Base-by-base conservation (phyloP, 2,797 vertebrate genomes). In the Lutjanus campechanus region DNA sequence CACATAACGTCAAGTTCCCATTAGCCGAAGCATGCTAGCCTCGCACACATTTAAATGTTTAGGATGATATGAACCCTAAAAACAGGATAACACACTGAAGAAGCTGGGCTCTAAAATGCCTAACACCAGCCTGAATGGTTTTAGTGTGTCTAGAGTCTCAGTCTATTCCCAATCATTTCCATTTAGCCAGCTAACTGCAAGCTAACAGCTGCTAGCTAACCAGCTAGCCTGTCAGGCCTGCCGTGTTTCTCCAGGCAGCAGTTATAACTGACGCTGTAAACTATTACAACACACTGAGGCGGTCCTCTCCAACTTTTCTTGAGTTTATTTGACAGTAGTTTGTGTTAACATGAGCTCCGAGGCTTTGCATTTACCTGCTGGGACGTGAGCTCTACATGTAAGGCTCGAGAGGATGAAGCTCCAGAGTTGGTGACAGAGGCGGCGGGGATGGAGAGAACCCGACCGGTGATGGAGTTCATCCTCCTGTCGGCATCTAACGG, bases 321-420 rank as follows among this genome's bases (percentile, higher is more conserved):
- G 12, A 15, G 22, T 19, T 63, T 13, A 4, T 6, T 7, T 55
- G 10, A 50, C 65, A 40, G 44, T 11, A n/a, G 41, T 8, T 8
- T 25, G 7, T 8, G 4, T 6, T 50, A 25, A 44, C 44, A 7
- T 2, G 22, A 11, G 16, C 16, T 44, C 43, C 0, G 13, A 11
- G 43, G 13, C 36, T 8, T 41, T 11, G 59, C 4, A 19, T 84
- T 90, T 95, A 98, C 98, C 97, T 98, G 98, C 94, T 99, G 98
- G 50, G 97, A 98, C 0, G 96, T 97, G 89, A 99, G 96, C 85
- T 99, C 98, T 59, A 98, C 97, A 86, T 98, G 97, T 79, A 98
- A 88, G 79, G 97, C 96, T 92, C 97, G 94, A 56, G 97, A 95
- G 71, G 96, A 94, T 88, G 95, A 92, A 81, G 96, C 94, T 94